phyloP scores from a whole-genome alignment of 2,113 vertebrate genomes.

The Triplophysa siluroides region DNA sequence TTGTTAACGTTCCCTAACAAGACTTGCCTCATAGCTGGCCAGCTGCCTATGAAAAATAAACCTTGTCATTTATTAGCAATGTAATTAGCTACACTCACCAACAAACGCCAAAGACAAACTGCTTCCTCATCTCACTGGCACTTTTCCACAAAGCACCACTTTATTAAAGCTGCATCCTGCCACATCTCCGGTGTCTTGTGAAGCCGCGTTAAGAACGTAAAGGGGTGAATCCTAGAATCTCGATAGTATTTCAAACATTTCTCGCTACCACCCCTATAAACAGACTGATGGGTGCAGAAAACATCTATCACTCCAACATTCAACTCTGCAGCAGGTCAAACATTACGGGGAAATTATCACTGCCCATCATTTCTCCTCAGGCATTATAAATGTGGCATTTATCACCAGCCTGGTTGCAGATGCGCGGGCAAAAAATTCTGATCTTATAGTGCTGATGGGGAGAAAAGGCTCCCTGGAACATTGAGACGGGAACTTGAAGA shows the following conservation, averaged over 20 bases:
- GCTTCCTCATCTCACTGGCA: conserved; percentile 9
- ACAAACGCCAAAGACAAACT: conserved; percentile 26
- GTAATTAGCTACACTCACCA: conserved; percentile 43
- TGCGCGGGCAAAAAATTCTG: conserved; percentile 68
- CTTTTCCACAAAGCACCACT: background rate
- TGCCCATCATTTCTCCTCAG: conserved; percentile 67
- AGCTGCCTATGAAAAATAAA: conserved; percentile 34
- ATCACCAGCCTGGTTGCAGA: conserved; percentile 69
- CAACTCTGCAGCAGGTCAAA: conserved; percentile 64
- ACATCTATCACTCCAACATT: conserved; percentile 63
- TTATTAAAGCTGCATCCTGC: conserved; percentile 27
- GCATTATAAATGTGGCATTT: conserved; percentile 77
- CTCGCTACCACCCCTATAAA: conserved; percentile 63
- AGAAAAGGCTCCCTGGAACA: conserved; percentile 64
- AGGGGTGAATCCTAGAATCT: conserved; percentile 59
- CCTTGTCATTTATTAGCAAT: conserved; percentile 34
- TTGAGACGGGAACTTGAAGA: conserved; percentile 68
- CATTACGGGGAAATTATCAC: conserved; percentile 73
- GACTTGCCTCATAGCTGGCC: conserved; percentile 2
- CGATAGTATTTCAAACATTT: conserved; percentile 60
- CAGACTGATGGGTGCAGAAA: conserved; percentile 52
- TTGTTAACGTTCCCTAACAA: conserved; percentile 5
- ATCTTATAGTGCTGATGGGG: conserved; percentile 66
- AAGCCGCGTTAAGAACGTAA: conserved; percentile 49
- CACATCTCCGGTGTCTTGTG: conserved; percentile 38